Evolutionary conservation across 64 coral and sea anemone genomes (phyloP), one percentile per base, ranked within the genome.

Genomic region (Montipora foliosa): DNA sequence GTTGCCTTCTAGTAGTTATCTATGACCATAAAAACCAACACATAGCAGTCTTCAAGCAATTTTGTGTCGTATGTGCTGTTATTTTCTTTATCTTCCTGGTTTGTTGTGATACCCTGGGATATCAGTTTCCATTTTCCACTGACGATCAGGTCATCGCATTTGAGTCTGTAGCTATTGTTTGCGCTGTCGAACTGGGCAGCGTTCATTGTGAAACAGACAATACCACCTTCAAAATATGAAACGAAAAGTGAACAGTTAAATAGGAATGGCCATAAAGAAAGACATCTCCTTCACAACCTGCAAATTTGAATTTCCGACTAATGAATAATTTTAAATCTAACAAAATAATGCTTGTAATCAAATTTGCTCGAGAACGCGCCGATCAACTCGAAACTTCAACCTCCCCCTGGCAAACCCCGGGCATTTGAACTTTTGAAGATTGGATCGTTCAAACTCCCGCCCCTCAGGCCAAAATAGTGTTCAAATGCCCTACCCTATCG

Each of bases 131-230:
- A 86, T 8, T 86, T 86, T 50, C 82, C 47, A 12, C 66, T 70
- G 44, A 44, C 11, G 3, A 86, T 19, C 44, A 86, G 66, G 8
- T 86, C 45, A 5, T 86, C 82, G 64, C 82, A 86, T 71, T 86
- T 86, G 15, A 86, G 45, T 22, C 82, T 48, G 82, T 49, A 71
- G 82, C 62, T 86, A 46, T 86, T 71, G 46, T 86, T 62, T 4
- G 82, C 45, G 10, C 15, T 48, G 60, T 86, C 82, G 21, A 86
- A 86, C 47, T 72, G 44, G 0, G 62, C 82, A 9, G 82, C 82
- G 17, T 86, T 70, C 82, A 86, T 86, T 6, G 82, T 86, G 47
- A 86, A 86, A 44, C 82, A 86, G 17, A 86, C 82, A 45, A 86
- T 86, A 11, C 82, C 82, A 21, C 82, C 82, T 86, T 59, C 13